phyloP scores from a whole-genome alignment of 2,797 vertebrate species.

The Anguilla marmorata region DNA sequence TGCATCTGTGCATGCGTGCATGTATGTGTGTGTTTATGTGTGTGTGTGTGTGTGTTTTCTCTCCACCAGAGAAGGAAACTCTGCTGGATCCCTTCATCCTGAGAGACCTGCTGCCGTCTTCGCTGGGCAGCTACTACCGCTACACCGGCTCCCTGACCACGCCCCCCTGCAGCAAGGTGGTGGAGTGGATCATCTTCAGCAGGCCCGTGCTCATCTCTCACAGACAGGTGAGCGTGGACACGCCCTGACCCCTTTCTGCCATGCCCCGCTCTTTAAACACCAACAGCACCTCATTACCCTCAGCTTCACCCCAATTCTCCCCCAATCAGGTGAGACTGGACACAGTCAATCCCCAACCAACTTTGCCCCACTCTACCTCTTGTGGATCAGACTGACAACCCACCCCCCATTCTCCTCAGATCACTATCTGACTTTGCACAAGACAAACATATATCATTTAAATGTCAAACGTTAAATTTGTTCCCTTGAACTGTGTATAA shows the following conservation, averaged over 20 bases:
- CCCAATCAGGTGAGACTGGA: neutral
- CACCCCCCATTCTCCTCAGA: no score
- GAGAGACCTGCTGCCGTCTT: conserved; percentile 87
- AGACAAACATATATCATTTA: no score
- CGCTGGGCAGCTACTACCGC: conserved; percentile 91
- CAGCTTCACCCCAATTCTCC: neutral
- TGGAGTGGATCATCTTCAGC: conserved; percentile 97
- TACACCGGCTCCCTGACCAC: conserved; percentile 95
- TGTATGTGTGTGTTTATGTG: neutral
- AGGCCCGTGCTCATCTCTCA: conserved; percentile 91
- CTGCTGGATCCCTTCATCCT: conserved; percentile 91
- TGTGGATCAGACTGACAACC: no score
- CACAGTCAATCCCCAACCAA: neutral
- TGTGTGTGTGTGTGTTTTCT: conserved; percentile 35
- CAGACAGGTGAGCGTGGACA: conserved; percentile 79
- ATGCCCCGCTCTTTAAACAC: neutral
- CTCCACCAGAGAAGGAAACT: conserved; percentile 91
- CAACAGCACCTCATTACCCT: neutral
- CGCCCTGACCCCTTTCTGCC: neutral
- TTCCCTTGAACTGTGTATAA: no score
- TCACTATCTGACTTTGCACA: no score
- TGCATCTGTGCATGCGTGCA: neutral
- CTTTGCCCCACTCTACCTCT: neutral
- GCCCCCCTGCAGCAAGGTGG: conserved; percentile 93
- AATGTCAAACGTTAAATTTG: no score